Evolutionary conservation across 1,140 invertebrate species (phyloP), one percentile per base, ranked within the genome.

Genomic region (Aricia agestis): DNA sequence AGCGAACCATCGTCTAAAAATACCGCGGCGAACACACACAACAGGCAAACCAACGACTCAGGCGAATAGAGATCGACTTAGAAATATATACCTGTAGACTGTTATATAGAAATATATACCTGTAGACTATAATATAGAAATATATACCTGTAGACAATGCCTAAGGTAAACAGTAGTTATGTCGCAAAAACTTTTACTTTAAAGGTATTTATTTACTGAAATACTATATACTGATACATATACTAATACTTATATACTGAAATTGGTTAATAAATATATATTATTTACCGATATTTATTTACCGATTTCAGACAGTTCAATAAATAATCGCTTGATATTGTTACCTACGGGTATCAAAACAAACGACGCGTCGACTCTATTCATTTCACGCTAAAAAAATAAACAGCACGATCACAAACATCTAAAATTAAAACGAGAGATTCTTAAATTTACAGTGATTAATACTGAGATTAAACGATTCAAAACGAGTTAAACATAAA

Each of bases 1-100:
- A 63, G 59, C 59, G 68, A 58, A 65, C 13, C 45, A 59, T 72
- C 72, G 68, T 71, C 68, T 69, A 72, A 74, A 67, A 66, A 68
- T 41, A 70, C 67, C 71, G 66, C 57, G 66, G 45, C 52, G 11
- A 66, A 25, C 25, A 69, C 65, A 70, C 59, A 31, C 57, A 45
- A 73, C 65, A 71, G 45, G 68, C 68, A 69, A 69, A 70, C 66
- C 17, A 73, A 71, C 31, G 11, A 36, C 18, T 17, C 61, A 31
- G 6, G 6, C 15, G 18, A 67, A 72, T 67, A 17, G 52, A 66
- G 45, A 52, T 36, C 57, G n/a, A 63, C 5, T 32, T 13, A 61
- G 6, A 36, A 36, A 36, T 36, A 7, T 36, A 36, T 9, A 36
- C 5, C 36, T 9, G 32, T 32, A 2, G 32, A 32, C 2, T 32